Conservation (phyloP, 1,140 invertebrate genomes). For the Pseudomyrmex cubaensis region DNA sequence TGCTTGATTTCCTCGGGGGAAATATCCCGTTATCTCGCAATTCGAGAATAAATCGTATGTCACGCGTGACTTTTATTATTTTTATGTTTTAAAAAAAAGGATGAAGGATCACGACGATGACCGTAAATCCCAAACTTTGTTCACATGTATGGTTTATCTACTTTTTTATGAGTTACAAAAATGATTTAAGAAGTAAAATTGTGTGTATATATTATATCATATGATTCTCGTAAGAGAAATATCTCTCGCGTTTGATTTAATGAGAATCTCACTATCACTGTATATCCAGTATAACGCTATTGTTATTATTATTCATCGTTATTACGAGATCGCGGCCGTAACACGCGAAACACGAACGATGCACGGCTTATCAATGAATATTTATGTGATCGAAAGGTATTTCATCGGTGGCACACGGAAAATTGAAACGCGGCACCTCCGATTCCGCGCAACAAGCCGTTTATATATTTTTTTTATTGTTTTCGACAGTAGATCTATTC, state of each 20-base stretch:
- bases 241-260: too few species aligned
- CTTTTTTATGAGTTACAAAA: neutral
- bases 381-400: slow-evolving; percentile 15
- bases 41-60: neutral
- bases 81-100: neutral
- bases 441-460: neutral
- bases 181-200: too few species aligned
- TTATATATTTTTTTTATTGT: neutral
- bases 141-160: neutral
- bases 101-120: neutral
- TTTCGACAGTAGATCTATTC: slow-evolving; percentile 4
- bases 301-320: too few species aligned
- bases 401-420: slow-evolving; percentile 1
- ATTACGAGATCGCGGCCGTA: neutral
- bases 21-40: slow-evolving; percentile 1
- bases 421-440: slow-evolving; percentile 2
- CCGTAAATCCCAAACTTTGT: neutral
- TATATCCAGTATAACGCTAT: too few species aligned
- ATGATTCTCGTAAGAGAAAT: too few species aligned
- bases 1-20: neutral
- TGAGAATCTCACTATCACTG: too few species aligned
- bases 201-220: too few species aligned
- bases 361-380: slow-evolving; percentile 7
- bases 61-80: neutral
- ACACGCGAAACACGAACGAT: neutral